Evolutionary conservation across 2,888 invertebrate genomes (phyloP).

Genomic region (Sesia apiformis): DNA sequence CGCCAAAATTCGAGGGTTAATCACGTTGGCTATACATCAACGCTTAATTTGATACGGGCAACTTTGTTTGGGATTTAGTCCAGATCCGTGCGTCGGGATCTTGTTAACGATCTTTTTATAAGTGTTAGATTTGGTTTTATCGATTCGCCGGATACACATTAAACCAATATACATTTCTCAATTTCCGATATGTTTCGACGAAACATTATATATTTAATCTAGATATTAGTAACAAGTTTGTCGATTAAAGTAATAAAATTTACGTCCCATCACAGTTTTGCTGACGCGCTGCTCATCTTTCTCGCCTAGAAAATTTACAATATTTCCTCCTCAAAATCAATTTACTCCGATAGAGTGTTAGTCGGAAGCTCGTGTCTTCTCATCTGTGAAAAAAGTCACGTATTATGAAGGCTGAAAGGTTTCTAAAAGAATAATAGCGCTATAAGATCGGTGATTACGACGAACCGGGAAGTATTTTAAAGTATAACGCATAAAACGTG

Average conservation of each 20-base stretch:
- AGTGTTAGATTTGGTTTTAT: neutral
- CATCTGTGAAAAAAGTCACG: constrained; percentile 56
- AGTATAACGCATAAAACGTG: neutral
- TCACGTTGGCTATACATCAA: constrained; percentile 52
- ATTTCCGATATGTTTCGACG: neutral
- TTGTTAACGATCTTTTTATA: neutral
- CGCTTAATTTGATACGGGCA: constrained; percentile 53
- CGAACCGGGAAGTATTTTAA: neutral
- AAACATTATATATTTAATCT: neutral
- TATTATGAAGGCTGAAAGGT: constrained; percentile 42
- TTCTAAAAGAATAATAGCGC: constrained; percentile 37
- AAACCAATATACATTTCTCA: neutral
- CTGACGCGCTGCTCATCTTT: constrained; percentile 29
- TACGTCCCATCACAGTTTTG: constrained; percentile 14
- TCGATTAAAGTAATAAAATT: constrained; percentile 14
- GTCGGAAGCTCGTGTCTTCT: constrained; percentile 27
- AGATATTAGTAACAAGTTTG: neutral
- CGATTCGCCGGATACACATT: neutral
- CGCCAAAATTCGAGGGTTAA: constrained; percentile 57
- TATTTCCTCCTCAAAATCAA: constrained; percentile 58
- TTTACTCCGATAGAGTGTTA: constrained; percentile 52
- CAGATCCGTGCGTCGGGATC: neutral
- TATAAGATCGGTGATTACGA: constrained; percentile 31
- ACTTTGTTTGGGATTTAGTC: constrained; percentile 39
- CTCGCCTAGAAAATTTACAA: constrained; percentile 48